Conservation (phyloP, 2,888 invertebrate species). For the Catotricha subobsoleta region DNA sequence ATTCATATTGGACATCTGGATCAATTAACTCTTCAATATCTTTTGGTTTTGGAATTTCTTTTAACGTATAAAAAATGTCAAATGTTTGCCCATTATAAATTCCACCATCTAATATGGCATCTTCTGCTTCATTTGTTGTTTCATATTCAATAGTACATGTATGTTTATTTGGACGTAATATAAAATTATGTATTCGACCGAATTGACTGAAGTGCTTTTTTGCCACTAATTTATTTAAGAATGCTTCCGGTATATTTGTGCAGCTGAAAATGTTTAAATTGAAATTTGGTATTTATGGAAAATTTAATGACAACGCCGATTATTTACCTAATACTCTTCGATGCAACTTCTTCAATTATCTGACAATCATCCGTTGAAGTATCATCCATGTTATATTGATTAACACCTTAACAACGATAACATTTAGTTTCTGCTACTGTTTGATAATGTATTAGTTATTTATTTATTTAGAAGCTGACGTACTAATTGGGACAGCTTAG, state of each 20-base stretch:
- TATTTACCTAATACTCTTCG: too few species aligned
- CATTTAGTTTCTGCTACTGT: too few species aligned
- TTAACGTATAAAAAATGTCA: slow-evolving; percentile 36
- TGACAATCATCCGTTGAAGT: too few species aligned
- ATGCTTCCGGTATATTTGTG: slow-evolving; percentile 41
- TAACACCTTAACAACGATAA: too few species aligned
- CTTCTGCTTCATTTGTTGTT: slow-evolving; percentile 36
- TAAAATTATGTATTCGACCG: slow-evolving; percentile 48
- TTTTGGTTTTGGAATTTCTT: slow-evolving; percentile 25
- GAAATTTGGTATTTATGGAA: too few species aligned
- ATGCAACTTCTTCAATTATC: too few species aligned
- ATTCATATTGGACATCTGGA: slow-evolving; percentile 49
- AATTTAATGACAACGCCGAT: too few species aligned
- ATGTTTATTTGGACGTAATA: slow-evolving; percentile 41
- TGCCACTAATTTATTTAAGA: slow-evolving; percentile 41
- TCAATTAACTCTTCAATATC: slow-evolving; percentile 30
- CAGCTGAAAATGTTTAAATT: too few species aligned
- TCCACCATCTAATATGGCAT: slow-evolving; percentile 41
- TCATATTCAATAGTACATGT: slow-evolving; percentile 53
- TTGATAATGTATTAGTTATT: too few species aligned
- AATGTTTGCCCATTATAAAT: slow-evolving; percentile 44
- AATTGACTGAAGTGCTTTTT: slow-evolving; percentile 51
- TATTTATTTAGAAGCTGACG: too few species aligned
- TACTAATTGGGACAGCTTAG: too few species aligned
- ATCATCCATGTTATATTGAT: too few species aligned